phyloP scores from a whole-genome alignment of 1,140 invertebrate genomes.

The Rhopalosiphum padi region DNA sequence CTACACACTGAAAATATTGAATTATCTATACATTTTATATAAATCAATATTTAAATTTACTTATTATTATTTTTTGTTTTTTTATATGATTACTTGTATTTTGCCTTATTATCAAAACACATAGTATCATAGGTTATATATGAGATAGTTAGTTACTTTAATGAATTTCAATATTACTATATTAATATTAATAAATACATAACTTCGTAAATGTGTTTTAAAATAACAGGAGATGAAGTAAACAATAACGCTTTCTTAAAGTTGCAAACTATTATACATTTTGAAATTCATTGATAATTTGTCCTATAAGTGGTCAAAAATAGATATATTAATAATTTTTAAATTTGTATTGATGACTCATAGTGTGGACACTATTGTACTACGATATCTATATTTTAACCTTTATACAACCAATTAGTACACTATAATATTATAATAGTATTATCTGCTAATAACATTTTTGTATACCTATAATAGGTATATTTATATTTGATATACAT shows the following conservation, averaged over 20 bases:
- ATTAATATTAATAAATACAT: too few relatives aligned
- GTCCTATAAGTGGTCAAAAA: not conserved
- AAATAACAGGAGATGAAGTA: too few relatives aligned
- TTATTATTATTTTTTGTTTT: too few relatives aligned
- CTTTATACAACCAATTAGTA: not conserved
- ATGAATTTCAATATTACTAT: too few relatives aligned
- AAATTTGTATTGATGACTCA: not conserved
- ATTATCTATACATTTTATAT: not conserved
- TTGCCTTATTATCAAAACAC: too few relatives aligned
- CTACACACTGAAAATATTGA: slow-evolving; percentile 47
- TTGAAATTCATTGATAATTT: not conserved
- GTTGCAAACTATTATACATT: not conserved
- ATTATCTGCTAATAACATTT: not conserved
- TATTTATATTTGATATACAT: not conserved
- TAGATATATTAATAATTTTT: not conserved
- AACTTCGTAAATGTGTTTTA: too few relatives aligned
- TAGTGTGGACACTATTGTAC: not conserved
- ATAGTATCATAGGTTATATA: too few relatives aligned
- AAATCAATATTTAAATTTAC: not conserved
- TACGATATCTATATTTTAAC: not conserved
- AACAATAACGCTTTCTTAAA: too few relatives aligned
- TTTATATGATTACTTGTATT: too few relatives aligned
- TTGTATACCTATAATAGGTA: not conserved
- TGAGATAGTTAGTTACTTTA: too few relatives aligned
- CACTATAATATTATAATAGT: not conserved